Conservation (phyloP, 1,140 invertebrate species). For the Hypsibius dujardini region DNA sequence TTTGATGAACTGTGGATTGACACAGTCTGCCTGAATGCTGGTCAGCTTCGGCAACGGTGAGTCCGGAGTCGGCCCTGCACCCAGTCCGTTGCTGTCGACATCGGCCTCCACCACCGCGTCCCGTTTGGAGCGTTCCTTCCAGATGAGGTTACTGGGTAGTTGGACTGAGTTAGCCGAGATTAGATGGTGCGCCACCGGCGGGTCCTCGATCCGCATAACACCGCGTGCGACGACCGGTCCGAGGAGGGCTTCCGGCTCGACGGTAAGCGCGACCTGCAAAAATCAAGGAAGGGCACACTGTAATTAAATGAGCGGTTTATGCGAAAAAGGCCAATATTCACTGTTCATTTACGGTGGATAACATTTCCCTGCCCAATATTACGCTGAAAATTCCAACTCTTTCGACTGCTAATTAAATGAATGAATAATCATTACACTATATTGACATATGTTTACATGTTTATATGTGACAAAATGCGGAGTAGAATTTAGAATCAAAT, state of each 20-base stretch:
- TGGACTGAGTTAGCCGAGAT: constrained; percentile 3
- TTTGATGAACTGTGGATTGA: constrained; percentile 16
- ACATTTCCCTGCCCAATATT: no score
- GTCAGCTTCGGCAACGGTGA: neutral
- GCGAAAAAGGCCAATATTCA: no score
- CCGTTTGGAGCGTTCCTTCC: neutral
- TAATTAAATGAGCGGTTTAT: no score
- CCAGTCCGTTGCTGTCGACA: neutral
- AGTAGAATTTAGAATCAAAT: no score
- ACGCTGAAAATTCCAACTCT: no score
- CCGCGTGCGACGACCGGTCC: neutral
- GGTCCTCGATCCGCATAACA: neutral
- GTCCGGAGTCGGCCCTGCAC: neutral
- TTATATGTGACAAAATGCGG: no score
- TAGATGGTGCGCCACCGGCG: neutral
- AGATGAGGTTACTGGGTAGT: neutral
- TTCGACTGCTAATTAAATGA: no score
- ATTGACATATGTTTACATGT: no score
- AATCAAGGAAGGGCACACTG: neutral
- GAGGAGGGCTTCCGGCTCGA: neutral
- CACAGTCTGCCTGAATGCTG: constrained; percentile 2
- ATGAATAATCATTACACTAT: no score
- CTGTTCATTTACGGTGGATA: no score
- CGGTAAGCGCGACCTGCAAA: neutral
- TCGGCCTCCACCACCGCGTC: neutral